These are phyloP conservation scores for Ptilorrhoa leucosticta DNA, from an alignment of 2,113 vertebrate species.

Conservation along the genomic window DNA sequence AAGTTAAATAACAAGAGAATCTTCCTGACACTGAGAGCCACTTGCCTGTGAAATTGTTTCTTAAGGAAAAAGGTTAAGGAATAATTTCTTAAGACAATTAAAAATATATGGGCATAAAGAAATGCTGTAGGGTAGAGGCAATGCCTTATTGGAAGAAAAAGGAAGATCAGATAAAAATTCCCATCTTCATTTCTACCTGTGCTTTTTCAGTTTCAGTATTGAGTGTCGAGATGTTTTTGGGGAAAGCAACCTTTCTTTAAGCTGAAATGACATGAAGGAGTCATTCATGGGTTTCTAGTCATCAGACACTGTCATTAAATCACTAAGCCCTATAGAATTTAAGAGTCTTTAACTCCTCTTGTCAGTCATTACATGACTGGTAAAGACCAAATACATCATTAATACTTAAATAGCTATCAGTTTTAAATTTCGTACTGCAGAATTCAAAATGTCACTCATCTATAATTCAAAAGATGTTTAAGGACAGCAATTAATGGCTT, in stretches of 20 bases:
- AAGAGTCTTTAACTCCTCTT: background rate
- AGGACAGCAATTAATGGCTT: slow-evolving; percentile 52
- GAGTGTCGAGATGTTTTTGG: background rate
- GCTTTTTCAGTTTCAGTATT: background rate
- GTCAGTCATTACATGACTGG: slow-evolving; percentile 37
- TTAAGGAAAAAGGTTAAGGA: background rate
- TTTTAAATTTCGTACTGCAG: slow-evolving; percentile 59
- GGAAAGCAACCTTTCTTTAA: background rate
- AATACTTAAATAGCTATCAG: slow-evolving; percentile 59
- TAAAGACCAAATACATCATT: slow-evolving; percentile 52
- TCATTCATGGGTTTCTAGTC: background rate
- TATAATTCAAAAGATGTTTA: slow-evolving; percentile 68
- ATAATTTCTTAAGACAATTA: background rate
- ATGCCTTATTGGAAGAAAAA: background rate
- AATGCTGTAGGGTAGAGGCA: background rate
- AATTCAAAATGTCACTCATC: slow-evolving; percentile 69
- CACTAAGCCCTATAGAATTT: background rate
- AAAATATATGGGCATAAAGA: background rate
- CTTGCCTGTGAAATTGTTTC: background rate
- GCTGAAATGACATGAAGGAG: background rate
- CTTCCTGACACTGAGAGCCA: background rate
- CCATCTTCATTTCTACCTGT: background rate
- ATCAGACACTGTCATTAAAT: background rate
- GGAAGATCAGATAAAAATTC: background rate
- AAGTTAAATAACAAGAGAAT: background rate